These are phyloP conservation scores for Hermetia illucens DNA, from an alignment of 1,140 invertebrate species.

Conservation along the genomic window DNA sequence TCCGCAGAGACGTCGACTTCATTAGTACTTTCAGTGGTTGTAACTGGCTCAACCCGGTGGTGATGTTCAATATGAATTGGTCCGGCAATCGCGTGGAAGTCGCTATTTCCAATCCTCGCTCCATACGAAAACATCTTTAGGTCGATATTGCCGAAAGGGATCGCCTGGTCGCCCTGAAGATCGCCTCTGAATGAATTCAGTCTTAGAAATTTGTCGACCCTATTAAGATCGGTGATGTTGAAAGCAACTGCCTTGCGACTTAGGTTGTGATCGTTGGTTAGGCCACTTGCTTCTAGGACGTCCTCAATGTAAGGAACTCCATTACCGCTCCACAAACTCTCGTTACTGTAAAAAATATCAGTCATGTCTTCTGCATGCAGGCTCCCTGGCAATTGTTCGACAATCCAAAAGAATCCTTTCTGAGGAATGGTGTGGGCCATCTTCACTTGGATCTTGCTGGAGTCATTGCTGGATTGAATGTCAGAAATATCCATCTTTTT, in stretches of 20 bases:
- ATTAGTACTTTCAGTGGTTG: conserved; percentile 19
- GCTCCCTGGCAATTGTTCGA: conserved; percentile 70
- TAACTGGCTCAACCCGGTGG: conserved; percentile 8
- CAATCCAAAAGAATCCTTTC: conserved; percentile 52
- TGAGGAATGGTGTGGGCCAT: conserved; percentile 26
- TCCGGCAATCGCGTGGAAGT: conserved; percentile 27
- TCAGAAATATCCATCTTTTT: conserved; percentile 32
- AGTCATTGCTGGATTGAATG: conserved; percentile 9
- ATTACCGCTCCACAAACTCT: conserved; percentile 63
- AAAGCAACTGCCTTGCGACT: conserved; percentile 35
- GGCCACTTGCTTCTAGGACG: conserved; percentile 24
- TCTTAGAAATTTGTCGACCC: conserved; percentile 21
- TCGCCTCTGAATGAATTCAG: conserved; percentile 26
- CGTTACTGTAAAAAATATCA: conserved; percentile 38
- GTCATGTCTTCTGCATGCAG: conserved; percentile 54
- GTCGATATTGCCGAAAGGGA: conserved; percentile 29
- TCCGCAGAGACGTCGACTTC: conserved; percentile 11
- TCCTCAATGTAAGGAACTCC: conserved; percentile 64
- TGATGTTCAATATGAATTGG: conserved; percentile 24
- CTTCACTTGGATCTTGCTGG: conserved; percentile 7
- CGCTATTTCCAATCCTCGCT: conserved; percentile 18
- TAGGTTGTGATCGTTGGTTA: conserved; percentile 32
- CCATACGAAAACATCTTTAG: conserved; percentile 29
- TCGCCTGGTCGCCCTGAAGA: conserved; percentile 20
- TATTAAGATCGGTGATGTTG: conserved; percentile 19